Evolutionary conservation across 2,888 invertebrate genomes (phyloP).

Genomic region (Tetrapedia diversipes): DNA sequence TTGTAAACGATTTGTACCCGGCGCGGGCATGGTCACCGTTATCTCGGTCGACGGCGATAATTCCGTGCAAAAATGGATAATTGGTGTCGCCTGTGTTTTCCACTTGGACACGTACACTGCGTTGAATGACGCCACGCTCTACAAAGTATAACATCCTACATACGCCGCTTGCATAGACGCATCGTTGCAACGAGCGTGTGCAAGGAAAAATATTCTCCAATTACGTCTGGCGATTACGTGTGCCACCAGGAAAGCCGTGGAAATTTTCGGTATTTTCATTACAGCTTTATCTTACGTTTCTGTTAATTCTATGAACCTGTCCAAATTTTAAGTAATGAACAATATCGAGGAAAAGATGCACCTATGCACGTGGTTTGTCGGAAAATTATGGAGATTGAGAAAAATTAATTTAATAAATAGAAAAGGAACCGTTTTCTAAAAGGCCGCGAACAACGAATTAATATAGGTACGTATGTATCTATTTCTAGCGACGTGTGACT

Average conservation of each 20-base stretch:
- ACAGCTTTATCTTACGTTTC: background rate
- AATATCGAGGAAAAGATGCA: too few relatives aligned
- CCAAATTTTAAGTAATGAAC: background rate
- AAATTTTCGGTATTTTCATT: background rate
- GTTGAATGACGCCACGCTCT: slow-evolving; percentile 74
- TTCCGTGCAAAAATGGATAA: slow-evolving; percentile 81
- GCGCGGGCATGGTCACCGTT: slow-evolving; percentile 57
- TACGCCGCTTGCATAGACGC: slow-evolving; percentile 45
- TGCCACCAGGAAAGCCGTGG: background rate
- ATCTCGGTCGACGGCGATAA: slow-evolving; percentile 75
- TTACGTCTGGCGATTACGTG: slow-evolving; percentile 6
- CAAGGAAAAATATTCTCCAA: slow-evolving; percentile 16
- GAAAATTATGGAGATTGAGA: too few relatives aligned
- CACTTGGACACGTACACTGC: slow-evolving; percentile 77
- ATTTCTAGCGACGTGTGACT: too few relatives aligned
- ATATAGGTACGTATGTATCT: too few relatives aligned
- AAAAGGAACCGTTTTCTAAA: too few relatives aligned
- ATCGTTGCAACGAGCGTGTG: slow-evolving; percentile 16
- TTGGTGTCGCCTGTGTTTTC: slow-evolving; percentile 75
- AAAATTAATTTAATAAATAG: too few relatives aligned
- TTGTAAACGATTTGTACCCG: slow-evolving; percentile 61
- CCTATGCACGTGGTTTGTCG: too few relatives aligned
- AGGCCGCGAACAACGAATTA: too few relatives aligned
- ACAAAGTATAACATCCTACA: slow-evolving; percentile 65
- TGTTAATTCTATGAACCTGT: background rate